phyloP scores from a whole-genome alignment of 1,140 invertebrate species.

The Drosophila sp. region DNA sequence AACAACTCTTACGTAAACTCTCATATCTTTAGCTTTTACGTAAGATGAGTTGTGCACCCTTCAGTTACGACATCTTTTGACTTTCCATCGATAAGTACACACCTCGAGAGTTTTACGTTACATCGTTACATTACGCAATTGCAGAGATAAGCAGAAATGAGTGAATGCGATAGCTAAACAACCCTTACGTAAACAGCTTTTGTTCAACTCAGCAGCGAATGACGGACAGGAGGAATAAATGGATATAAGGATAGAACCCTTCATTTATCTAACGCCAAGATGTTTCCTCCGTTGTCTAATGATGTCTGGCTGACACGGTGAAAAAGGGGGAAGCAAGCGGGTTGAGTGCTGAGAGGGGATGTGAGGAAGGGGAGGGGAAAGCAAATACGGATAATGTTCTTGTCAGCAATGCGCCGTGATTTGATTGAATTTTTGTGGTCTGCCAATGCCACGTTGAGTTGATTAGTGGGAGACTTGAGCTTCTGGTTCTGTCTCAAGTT shows the following conservation, averaged over 20 bases:
- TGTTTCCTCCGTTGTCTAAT: slow-evolving; percentile 14
- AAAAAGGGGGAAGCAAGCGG: too few species aligned
- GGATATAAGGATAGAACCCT: background rate
- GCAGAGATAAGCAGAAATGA: background rate
- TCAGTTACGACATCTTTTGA: background rate
- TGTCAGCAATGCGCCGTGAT: slow-evolving; percentile 61
- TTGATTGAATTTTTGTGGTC: slow-evolving; percentile 83
- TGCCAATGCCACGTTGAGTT: slow-evolving; percentile 19
- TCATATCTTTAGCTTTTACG: background rate
- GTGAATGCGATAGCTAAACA: slow-evolving; percentile 2
- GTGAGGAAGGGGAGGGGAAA: background rate
- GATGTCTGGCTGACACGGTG: slow-evolving; percentile 1
- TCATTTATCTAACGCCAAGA: slow-evolving; percentile 8
- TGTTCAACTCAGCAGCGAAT: too few species aligned
- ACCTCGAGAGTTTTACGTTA: background rate
- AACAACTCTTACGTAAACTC: background rate
- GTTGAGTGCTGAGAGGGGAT: too few species aligned
- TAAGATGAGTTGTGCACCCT: background rate
- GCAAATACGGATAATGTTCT: slow-evolving; percentile 43
- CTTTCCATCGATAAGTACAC: background rate
- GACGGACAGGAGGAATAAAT: background rate
- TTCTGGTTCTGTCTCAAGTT: background rate
- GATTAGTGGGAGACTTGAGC: slow-evolving; percentile 1
- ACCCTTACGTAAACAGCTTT: slow-evolving; percentile 8
- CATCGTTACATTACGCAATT: background rate